Percentiles rank a stretch among this genome's conserved stretches.
Conservation (phyloP, 2,797 vertebrate species). For the Lindbergichthys nudifrons region DNA sequence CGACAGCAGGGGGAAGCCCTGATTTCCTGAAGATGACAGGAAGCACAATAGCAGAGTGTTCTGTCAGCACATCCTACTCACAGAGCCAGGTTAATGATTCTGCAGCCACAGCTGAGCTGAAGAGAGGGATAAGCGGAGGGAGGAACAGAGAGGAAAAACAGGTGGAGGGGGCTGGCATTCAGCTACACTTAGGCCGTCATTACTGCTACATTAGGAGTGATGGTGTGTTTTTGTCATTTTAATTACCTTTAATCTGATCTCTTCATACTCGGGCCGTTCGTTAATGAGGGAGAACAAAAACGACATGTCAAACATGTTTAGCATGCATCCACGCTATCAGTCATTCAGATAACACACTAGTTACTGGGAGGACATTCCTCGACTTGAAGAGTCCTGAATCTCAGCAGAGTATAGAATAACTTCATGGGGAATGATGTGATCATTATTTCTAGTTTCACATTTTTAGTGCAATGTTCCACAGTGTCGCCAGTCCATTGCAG, state of each 20-base stretch:
- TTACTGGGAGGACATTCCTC: neutral
- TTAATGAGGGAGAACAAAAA: constrained; percentile 80
- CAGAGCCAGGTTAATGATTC: constrained; percentile 88
- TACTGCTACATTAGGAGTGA: constrained; percentile 78
- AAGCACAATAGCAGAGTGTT: constrained; percentile 83
- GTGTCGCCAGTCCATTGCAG: neutral
- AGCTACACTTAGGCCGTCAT: constrained; percentile 79
- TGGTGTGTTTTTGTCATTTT: constrained; percentile 81
- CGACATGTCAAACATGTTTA: constrained; percentile 73
- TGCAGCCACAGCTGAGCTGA: constrained; percentile 73
- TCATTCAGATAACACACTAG: constrained; percentile 51
- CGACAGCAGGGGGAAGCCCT: constrained; percentile 85
- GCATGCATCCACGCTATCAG: constrained; percentile 52
- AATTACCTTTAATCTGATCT: constrained; percentile 81
- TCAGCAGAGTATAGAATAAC: constrained; percentile 4
- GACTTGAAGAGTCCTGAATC: constrained; percentile 1
- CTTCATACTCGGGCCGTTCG: constrained; percentile 67
- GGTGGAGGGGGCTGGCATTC: constrained; percentile 73
- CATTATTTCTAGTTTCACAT: neutral
- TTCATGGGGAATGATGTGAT: neutral
- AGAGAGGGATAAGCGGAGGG: constrained; percentile 64
- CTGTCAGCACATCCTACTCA: constrained; percentile 80
- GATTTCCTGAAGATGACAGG: constrained; percentile 89
- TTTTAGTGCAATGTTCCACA: neutral
- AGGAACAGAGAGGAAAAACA: constrained; percentile 51